A percentile compares a stretch with the other conserved stretches of the same genome.
phyloP scores from a whole-genome alignment of 2,797 vertebrate genomes.

The Sebastes minor region DNA sequence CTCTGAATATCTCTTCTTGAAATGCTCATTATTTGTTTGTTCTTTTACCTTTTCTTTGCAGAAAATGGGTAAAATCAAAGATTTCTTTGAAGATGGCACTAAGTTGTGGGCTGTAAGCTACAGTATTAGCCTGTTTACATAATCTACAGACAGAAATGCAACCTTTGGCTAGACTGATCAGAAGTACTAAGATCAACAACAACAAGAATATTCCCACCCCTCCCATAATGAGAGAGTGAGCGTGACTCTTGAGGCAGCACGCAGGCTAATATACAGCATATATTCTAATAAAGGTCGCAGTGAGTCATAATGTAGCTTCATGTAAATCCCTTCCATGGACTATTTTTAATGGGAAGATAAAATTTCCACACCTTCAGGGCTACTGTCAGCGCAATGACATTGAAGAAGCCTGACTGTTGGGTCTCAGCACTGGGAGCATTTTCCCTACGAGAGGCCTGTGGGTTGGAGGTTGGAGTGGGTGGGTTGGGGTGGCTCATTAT shows the following conservation, averaged over 20 bases:
- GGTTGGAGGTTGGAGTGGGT: background rate
- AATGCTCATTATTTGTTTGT: background rate
- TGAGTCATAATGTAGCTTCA: slow-evolving; percentile 21
- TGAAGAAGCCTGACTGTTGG: slow-evolving; percentile 17
- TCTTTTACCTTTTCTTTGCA: background rate
- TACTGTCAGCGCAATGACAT: slow-evolving; percentile 29
- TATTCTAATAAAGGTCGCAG: slow-evolving; percentile 33
- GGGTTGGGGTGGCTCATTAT: slow-evolving; percentile 2
- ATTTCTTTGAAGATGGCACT: background rate
- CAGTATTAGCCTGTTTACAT: background rate
- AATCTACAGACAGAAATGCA: background rate
- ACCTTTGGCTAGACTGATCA: background rate
- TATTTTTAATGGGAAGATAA: slow-evolving; percentile 41
- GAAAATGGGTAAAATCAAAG: background rate
- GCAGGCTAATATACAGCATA: background rate
- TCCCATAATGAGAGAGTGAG: background rate
- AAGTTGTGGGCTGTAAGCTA: background rate
- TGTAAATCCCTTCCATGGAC: slow-evolving; percentile 20
- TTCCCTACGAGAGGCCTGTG: slow-evolving; percentile 1
- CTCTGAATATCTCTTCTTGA: background rate
- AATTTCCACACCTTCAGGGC: slow-evolving; percentile 38
- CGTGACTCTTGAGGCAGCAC: background rate
- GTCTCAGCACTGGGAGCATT: background rate
- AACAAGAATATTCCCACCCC: background rate
- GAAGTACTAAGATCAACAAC: background rate